Conservation (phyloP, 1,140 invertebrate genomes). For the Kradibia gibbosae region DNA sequence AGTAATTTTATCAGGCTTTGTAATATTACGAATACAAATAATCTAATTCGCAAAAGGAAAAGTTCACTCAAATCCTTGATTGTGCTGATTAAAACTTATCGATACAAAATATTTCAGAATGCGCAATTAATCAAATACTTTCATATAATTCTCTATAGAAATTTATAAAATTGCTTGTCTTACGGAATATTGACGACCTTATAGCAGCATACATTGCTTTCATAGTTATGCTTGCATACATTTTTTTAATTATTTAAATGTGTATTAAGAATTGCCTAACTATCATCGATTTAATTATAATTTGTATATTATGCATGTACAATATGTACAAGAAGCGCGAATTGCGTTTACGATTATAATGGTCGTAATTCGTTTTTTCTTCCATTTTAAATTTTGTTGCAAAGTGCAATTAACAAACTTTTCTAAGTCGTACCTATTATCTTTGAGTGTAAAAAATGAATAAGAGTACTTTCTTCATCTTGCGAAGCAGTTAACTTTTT, state of each 20-base stretch:
- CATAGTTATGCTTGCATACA: not conserved
- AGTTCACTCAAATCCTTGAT: not conserved
- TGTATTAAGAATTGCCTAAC: slow-evolving; percentile 41
- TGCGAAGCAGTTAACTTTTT: slow-evolving; percentile 42
- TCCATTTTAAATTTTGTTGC: slow-evolving; percentile 31
- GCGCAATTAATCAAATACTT: slow-evolving; percentile 6
- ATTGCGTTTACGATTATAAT: slow-evolving; percentile 21
- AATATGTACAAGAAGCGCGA: slow-evolving; percentile 44
- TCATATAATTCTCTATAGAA: slow-evolving; percentile 40
- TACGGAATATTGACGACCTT: slow-evolving; percentile 18
- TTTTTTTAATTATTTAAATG: slow-evolving; percentile 24
- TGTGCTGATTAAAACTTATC: slow-evolving; percentile 40
- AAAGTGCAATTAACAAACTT: slow-evolving; percentile 40
- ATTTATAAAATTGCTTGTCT: slow-evolving; percentile 44
- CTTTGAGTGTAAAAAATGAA: slow-evolving; percentile 50
- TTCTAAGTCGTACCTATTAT: slow-evolving; percentile 30
- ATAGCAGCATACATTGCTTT: not conserved
- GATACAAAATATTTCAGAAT: slow-evolving; percentile 9
- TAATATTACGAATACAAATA: too few relatives aligned
- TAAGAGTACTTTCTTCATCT: slow-evolving; percentile 50
- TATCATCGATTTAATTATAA: slow-evolving; percentile 40
- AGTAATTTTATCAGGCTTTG: too few relatives aligned
- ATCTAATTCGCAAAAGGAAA: not conserved
- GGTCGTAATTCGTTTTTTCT: slow-evolving; percentile 38
- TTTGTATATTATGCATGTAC: slow-evolving; percentile 30